Base-by-base conservation (phyloP, 1,140 invertebrate species). In the Drosophila littoralis region DNA sequence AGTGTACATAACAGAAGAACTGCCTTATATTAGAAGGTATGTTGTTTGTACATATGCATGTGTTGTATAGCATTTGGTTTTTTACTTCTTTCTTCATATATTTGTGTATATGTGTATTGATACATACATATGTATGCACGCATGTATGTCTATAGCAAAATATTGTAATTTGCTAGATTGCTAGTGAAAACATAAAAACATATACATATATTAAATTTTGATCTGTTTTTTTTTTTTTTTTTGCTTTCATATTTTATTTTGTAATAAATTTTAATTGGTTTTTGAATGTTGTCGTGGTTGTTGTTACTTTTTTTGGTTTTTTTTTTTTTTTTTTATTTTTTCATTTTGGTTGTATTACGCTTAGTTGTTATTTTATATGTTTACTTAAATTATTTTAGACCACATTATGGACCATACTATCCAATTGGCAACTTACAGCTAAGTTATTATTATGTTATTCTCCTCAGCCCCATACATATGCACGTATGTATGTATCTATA, bases 311-410 rank as follows among this genome's bases (percentile, higher is more conserved):
- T 36, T 54, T 40, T 65, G 46, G 28, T 58, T 59, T 60, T 36
- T 52, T 55, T 42, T 13, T 59, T 63, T 70, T 13, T 59, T 63
- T 70, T 22, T 45, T 42, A 13, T 65, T 68, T 10, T 48, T 32
- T 22, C 48, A 63, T 50, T 61, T 54, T 36, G 13, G 17, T 65
- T 54, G 46, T 46, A 50, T 48, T 51, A 10, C 46, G 35, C 46
- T 46, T 48, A 59, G 13, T 35, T 17, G n/a, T 42, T 57, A 38
- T 48, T 72, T 63, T 48, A 69, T 71, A 71, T 55, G 59, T 68
- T 78, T 66, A 79, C 78, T 83, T 81, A 81, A 75, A 81, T 81
- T 83, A 78, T 43, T 77, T 83, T 81, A 72, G 75, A 83, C 58
- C 60, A 64, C 68, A 72, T 71, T 52, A 74, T 76, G 70, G 67